A percentile compares a stretch with the other conserved stretches of the same genome.
Evolutionary conservation across 2,797 vertebrate genomes (phyloP).

Genomic region (Knipowitschia caucasica): DNA sequence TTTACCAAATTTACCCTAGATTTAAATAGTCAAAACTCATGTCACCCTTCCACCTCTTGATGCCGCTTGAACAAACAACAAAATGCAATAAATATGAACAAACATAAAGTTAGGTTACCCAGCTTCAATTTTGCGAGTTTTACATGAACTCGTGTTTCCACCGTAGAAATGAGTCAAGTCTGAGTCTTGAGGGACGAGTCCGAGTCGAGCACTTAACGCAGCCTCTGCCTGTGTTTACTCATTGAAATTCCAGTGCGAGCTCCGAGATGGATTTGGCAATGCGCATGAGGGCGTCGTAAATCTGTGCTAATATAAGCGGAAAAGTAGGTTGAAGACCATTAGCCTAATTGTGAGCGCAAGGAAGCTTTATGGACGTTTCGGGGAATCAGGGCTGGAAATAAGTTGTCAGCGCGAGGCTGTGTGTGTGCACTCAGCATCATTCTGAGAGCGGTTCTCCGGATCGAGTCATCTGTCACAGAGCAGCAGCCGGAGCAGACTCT

Average conservation of each 20-base stretch:
- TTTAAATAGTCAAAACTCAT: too few relatives aligned
- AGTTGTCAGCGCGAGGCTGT: constrained; percentile 37
- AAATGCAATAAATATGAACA: too few relatives aligned
- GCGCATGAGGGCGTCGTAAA: constrained; percentile 7
- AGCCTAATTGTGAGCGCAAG: constrained; percentile 39
- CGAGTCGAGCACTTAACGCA: too few relatives aligned
- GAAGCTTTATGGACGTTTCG: constrained; percentile 18
- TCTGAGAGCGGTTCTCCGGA: constrained; percentile 27
- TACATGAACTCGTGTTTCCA: too few relatives aligned
- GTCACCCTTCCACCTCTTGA: too few relatives aligned
- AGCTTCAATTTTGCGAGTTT: too few relatives aligned
- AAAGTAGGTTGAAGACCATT: constrained; percentile 34
- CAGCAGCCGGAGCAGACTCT: background rate
- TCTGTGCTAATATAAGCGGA: constrained; percentile 27
- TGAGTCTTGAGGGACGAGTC: too few relatives aligned
- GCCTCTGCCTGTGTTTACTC: background rate
- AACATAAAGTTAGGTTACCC: too few relatives aligned
- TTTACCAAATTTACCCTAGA: too few relatives aligned
- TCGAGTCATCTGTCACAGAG: background rate
- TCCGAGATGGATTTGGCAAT: constrained; percentile 6
- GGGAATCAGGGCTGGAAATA: constrained; percentile 9
- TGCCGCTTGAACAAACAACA: too few relatives aligned
- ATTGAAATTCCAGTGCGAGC: constrained; percentile 14
- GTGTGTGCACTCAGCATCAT: constrained; percentile 37
- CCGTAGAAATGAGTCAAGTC: too few relatives aligned